These are phyloP conservation scores for Asbolus verrucosus DNA, from an alignment of 1,140 invertebrate species.

Conservation along the genomic window DNA sequence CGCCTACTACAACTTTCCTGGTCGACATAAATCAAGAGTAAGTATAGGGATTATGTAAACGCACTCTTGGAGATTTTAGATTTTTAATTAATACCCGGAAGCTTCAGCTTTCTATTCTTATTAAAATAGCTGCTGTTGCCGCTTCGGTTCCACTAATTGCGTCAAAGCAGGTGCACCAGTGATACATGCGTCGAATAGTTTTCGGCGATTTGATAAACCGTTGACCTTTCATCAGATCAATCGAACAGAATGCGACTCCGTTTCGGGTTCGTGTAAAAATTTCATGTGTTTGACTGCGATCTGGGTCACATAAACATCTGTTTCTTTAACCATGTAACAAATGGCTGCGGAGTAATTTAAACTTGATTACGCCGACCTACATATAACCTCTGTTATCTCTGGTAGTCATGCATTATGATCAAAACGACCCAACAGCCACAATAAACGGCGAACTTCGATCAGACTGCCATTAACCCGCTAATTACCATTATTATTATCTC, in stretches of 20 bases:
- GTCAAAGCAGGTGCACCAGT: too few relatives aligned
- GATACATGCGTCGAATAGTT: neutral
- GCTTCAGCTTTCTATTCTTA: slow-evolving; percentile 36
- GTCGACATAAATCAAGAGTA: slow-evolving; percentile 6
- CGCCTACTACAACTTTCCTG: slow-evolving; percentile 21
- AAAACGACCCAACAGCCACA: slow-evolving; percentile 14
- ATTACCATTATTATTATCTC: slow-evolving; percentile 22
- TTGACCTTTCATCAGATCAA: slow-evolving; percentile 1
- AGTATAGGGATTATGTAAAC: slow-evolving; percentile 12
- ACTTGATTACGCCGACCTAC: slow-evolving; percentile 40
- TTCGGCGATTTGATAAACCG: neutral
- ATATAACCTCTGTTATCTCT: slow-evolving; percentile 42
- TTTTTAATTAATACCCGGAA: slow-evolving; percentile 40
- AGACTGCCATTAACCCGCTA: slow-evolving; percentile 35
- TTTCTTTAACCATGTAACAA: slow-evolving; percentile 38
- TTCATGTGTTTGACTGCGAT: slow-evolving; percentile 26
- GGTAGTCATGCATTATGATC: slow-evolving; percentile 40
- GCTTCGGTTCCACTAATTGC: too few relatives aligned
- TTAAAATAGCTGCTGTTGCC: too few relatives aligned
- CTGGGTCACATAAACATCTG: slow-evolving; percentile 45
- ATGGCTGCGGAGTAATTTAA: slow-evolving; percentile 42
- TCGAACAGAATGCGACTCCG: too few relatives aligned
- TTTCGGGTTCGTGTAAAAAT: slow-evolving; percentile 10
- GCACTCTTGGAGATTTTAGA: slow-evolving; percentile 18
- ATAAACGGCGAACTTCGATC: slow-evolving; percentile 30